These are phyloP conservation scores for Halisarca cf. caerulea DNA, from an alignment of 37 sponge, comb jelly and placozoan species.

Conservation along the genomic window DNA sequence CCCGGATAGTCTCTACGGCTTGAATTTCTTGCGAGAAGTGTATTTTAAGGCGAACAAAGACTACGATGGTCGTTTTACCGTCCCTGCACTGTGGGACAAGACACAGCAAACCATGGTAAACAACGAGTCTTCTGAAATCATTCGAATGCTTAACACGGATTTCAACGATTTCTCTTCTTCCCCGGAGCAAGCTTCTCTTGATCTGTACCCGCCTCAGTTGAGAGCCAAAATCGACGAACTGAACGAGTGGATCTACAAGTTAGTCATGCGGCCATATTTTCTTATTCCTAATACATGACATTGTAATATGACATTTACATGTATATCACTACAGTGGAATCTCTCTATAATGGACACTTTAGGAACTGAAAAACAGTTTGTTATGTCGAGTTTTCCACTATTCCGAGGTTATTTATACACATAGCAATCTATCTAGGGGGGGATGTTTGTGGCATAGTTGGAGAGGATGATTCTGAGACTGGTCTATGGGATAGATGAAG, in stretches of 20 bases:
- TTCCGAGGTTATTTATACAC: too few relatives aligned
- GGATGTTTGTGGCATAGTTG: too few relatives aligned
- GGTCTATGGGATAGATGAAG: too few relatives aligned
- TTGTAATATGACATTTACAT: too few relatives aligned
- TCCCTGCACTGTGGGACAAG: slow-evolving; percentile 92
- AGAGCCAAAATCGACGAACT: slow-evolving; percentile 74
- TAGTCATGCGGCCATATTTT: too few relatives aligned
- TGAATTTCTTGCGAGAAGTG: slow-evolving; percentile 60
- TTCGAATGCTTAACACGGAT: slow-evolving; percentile 88
- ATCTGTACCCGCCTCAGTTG: slow-evolving; percentile 81
- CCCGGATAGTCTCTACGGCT: slow-evolving; percentile 76
- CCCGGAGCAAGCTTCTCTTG: slow-evolving; percentile 64
- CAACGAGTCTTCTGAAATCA: slow-evolving; percentile 90
- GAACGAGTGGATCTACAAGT: slow-evolving; percentile 89
- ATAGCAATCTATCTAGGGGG: too few relatives aligned
- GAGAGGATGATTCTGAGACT: too few relatives aligned
- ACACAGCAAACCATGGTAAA: slow-evolving; percentile 71
- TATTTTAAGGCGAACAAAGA: slow-evolving; percentile 64
- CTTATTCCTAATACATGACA: too few relatives aligned
- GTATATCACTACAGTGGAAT: too few relatives aligned
- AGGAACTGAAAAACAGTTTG: too few relatives aligned
- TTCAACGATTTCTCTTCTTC: slow-evolving; percentile 80
- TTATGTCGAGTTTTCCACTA: too few relatives aligned
- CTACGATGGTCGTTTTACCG: slow-evolving; percentile 81
- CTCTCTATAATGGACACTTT: too few relatives aligned